Conservation (phyloP, 2,797 vertebrate genomes). For the Hafferia zeledoni region DNA sequence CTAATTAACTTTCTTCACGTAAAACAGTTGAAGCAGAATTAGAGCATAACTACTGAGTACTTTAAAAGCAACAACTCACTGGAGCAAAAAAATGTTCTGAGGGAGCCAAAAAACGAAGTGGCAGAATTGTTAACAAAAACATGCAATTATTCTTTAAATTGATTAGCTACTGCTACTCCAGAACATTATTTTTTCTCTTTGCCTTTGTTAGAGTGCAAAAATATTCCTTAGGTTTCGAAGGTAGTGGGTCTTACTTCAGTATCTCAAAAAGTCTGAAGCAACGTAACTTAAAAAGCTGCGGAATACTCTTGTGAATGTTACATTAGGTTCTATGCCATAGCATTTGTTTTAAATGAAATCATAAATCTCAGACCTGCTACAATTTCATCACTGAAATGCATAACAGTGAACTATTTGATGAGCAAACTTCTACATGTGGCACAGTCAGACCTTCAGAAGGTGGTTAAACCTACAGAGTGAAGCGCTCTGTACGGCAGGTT, state of each 20-base stretch:
- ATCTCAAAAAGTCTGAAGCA: not conserved
- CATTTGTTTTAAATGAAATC: not conserved
- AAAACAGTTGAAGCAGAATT: not conserved
- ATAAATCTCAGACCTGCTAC: not conserved
- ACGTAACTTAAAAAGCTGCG: not conserved
- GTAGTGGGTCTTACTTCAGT: not conserved
- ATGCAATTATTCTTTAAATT: not conserved
- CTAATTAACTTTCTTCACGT: slow-evolving; percentile 10
- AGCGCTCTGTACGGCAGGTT: not conserved
- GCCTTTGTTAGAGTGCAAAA: not conserved
- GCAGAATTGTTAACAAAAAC: slow-evolving; percentile 1
- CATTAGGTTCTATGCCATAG: not conserved
- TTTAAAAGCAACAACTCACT: not conserved
- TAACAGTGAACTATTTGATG: not conserved
- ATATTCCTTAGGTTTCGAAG: not conserved
- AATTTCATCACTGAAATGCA: not conserved
- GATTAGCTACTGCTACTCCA: not conserved
- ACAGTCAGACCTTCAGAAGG: not conserved
- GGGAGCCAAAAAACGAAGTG: not conserved
- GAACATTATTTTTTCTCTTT: not conserved
- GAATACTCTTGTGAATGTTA: not conserved
- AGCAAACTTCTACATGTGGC: accelerated
- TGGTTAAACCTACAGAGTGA: not conserved
- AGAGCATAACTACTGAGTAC: not conserved
- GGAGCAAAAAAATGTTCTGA: slow-evolving; percentile 4